phyloP scores from a whole-genome alignment of 2,888 invertebrate genomes.

The Sinodicranocentrus sp. region DNA sequence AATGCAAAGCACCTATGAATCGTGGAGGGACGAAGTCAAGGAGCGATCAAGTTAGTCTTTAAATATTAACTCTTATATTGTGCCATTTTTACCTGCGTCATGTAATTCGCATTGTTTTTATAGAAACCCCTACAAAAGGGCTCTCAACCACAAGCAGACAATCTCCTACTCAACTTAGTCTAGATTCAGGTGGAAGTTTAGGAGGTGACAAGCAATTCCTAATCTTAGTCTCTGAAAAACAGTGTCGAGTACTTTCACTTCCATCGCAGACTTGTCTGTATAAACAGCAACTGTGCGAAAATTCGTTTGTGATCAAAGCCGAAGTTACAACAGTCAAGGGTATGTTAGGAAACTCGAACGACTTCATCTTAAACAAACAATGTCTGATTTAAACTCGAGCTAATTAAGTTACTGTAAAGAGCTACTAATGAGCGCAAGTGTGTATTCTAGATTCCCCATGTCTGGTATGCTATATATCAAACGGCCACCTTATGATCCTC shows the following conservation, averaged over 20 bases:
- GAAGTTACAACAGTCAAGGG: slow-evolving; percentile 95
- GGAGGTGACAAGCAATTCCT: slow-evolving; percentile 92
- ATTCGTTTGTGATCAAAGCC: slow-evolving; percentile 95
- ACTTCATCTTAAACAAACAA: too few species aligned
- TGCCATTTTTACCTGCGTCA: too few species aligned
- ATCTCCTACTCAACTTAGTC: slow-evolving; percentile 72
- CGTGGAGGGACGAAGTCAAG: slow-evolving; percentile 92
- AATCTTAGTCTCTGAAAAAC: slow-evolving; percentile 96
- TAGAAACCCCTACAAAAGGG: slow-evolving; percentile 78
- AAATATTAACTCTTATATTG: background rate
- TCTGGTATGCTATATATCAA: slow-evolving; percentile 95
- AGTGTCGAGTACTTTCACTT: slow-evolving; percentile 94
- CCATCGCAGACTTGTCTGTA: slow-evolving; percentile 97
- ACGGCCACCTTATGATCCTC: slow-evolving; percentile 95
- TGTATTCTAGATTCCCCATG: slow-evolving; percentile 90
- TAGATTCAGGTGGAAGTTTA: slow-evolving; percentile 50
- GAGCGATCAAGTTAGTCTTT: slow-evolving; percentile 74
- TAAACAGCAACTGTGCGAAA: slow-evolving; percentile 94
- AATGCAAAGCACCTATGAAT: slow-evolving; percentile 92
- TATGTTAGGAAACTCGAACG: too few species aligned
- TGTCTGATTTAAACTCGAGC: too few species aligned
- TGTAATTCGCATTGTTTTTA: background rate
- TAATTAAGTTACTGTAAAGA: too few species aligned
- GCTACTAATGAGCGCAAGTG: too few species aligned
- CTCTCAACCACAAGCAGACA: slow-evolving; percentile 70